These are phyloP conservation scores for Protonemura montana DNA, from an alignment of 2,888 invertebrate genomes.

Conservation along the genomic window DNA sequence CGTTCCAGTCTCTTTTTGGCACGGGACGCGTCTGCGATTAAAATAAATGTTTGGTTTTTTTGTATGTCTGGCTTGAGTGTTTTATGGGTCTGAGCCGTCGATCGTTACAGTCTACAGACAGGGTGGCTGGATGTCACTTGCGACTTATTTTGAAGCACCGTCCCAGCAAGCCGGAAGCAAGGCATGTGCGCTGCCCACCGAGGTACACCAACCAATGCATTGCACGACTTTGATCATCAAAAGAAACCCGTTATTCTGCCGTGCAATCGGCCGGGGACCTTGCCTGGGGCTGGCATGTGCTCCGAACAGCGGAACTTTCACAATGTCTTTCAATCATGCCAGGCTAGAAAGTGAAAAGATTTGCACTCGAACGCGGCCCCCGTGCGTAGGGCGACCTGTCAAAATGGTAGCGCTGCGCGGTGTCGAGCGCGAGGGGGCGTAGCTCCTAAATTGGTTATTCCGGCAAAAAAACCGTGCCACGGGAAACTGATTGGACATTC, in stretches of 20 bases:
- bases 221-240: neutral
- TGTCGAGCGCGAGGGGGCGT: constrained; percentile 18
- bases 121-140: neutral
- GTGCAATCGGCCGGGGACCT: constrained; percentile 7
- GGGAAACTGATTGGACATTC: neutral
- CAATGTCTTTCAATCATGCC: constrained; percentile 20
- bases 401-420: constrained; percentile 32
- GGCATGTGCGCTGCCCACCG: neutral
- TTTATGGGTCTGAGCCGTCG: neutral
- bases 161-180: neutral
- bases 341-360: constrained; percentile 25
- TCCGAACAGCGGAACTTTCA: constrained; percentile 24
- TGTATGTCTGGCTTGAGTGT: neutral
- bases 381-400: neutral
- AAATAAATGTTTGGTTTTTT: constrained; percentile 14
- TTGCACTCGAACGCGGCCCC: neutral
- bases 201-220: too few relatives aligned
- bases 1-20: neutral
- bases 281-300: constrained; percentile 38
- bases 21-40: constrained; percentile 9
- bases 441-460: constrained; percentile 29
- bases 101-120: too few relatives aligned
- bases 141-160: too few relatives aligned
- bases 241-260: constrained; percentile 29
- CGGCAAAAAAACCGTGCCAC: neutral